Base-by-base conservation (phyloP, 2,797 vertebrate genomes). In the Chelmon rostratus region DNA sequence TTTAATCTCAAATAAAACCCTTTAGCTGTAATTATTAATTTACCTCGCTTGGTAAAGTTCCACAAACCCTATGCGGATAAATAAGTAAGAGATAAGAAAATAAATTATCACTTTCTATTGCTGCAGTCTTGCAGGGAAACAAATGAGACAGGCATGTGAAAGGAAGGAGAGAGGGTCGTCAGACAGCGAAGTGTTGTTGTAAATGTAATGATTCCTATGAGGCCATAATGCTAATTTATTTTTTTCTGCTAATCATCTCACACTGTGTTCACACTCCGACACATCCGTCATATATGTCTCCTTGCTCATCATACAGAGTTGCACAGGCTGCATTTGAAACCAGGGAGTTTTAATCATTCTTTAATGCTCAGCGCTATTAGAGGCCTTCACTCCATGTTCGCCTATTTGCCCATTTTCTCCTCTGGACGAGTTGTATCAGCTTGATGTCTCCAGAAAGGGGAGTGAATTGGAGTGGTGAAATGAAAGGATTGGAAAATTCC, bases 191-290 rank as follows among this genome's bases (percentile, higher is more conserved):
- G 79, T 89, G 86, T 81, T 15, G 66, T 76, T 80, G 68, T 53
- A 88, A 84, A 88, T 78, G 8, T 64, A 58, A 67, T 75, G 56
- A 50, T n/a, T 87, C 79, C 66, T 46, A 2, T 11, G 37, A 74
- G 77, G 50, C 47, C 37, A 11, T 68, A 35, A 57, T 28, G 38
- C 67, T 67, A 28, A 76, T 88, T 79, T 42, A 31, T 54, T 78
- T 81, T 81, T 72, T 59, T 42, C 46, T 2, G 61, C 83, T 84
- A 84, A 86, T 91, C 65, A 90, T 53, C 66, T 88, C 47, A 69
- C 56, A 54, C 63, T 33, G 25, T 52, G 23, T 71, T 92, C 47
- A 44, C 77, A 79, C 62, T 35, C 15, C 7, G 3, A 69, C 76
- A 79, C 62, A 49, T 73, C 53, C 38, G 0, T 80, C 75, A 61